Evolutionary conservation across 2,888 invertebrate species (phyloP).

Genomic region (Polymixis lichenea): DNA sequence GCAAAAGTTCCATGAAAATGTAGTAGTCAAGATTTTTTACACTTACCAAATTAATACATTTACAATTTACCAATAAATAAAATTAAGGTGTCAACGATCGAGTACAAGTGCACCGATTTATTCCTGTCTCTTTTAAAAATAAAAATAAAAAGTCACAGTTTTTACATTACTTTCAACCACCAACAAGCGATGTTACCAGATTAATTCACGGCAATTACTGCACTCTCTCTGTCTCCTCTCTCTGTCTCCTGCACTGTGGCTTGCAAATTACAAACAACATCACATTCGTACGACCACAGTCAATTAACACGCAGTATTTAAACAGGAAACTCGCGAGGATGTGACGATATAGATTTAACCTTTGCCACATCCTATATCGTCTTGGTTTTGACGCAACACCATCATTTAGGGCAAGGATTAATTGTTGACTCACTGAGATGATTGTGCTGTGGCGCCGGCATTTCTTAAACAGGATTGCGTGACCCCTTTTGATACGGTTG

Average conservation of each 20-base stretch:
- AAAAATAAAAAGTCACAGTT: slow-evolving; percentile 8
- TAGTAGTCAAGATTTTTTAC: not conserved
- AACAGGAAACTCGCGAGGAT: slow-evolving; percentile 88
- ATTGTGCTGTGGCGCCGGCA: slow-evolving; percentile 61
- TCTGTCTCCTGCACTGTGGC: slow-evolving; percentile 63
- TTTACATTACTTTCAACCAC: slow-evolving; percentile 15
- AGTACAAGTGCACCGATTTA: slow-evolving; percentile 2
- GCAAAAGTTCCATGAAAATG: not conserved
- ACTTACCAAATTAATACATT: not conserved
- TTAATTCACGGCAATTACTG: slow-evolving; percentile 33
- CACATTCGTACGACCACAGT: slow-evolving; percentile 74
- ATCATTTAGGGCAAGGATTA: slow-evolving; percentile 76
- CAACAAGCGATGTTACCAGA: slow-evolving; percentile 39
- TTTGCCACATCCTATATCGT: slow-evolving; percentile 87
- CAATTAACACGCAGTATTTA: slow-evolving; percentile 84
- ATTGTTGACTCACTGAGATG: slow-evolving; percentile 76
- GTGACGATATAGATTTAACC: slow-evolving; percentile 89
- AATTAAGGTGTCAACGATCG: not conserved
- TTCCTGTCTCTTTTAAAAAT: not conserved
- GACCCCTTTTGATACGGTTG: slow-evolving; percentile 55
- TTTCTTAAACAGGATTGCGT: slow-evolving; percentile 63
- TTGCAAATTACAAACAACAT: slow-evolving; percentile 70
- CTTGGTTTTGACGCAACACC: slow-evolving; percentile 80
- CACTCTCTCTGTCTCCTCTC: no score
- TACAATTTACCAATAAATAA: not conserved